Base-by-base conservation (phyloP, 2,113 vertebrate genomes). In the Erythrolamprus reginae region DNA sequence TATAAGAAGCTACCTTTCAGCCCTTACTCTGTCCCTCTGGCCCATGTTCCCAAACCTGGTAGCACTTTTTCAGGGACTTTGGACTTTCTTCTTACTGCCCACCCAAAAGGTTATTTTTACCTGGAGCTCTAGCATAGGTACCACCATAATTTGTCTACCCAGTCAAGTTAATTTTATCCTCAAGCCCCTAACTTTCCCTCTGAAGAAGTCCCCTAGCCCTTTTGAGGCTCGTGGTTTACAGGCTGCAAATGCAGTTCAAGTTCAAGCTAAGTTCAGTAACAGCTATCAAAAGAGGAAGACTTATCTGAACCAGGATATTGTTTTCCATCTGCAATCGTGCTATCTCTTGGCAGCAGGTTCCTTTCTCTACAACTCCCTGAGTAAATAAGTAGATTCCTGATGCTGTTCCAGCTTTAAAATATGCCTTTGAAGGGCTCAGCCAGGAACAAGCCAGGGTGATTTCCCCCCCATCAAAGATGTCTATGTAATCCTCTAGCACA, bases 321-420 rank as follows among this genome's bases (percentile, higher is more conserved):
- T 96, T 95, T 90, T 95, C 95, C 93, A 96, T 94, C 92, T 93
- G 91, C 93, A 95, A 95, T 95, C 94, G 93, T 93, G 94, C 94
- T 93, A 93, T 95, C 94, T 95, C 93, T 92, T 96, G 94, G 93
- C 95, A 95, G 95, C 95, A 95, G 95, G 42, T 95, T 94, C 93
- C 91, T 89, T 0, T 90, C 93, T 95, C 96, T 93, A 88, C 94
- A 91, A 95, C 93, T 96, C 93, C 93, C 94, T 95, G 93, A 77
- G 1, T 95, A 97, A 97, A 97, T 95, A 95, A 95, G 94, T 93
- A 96, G 94, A 97, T 96, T 97, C 96, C 96, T 97, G 96, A 95
- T 93, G 93, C 86, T 0, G 93, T 95, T 97, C 96, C 96, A 97
- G 91, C 83, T 93, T 70, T 84, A 95, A 92, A 95, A 93, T 95